phyloP scores from a whole-genome alignment of 2,888 invertebrate species.

The Mactromeris polynyma region DNA sequence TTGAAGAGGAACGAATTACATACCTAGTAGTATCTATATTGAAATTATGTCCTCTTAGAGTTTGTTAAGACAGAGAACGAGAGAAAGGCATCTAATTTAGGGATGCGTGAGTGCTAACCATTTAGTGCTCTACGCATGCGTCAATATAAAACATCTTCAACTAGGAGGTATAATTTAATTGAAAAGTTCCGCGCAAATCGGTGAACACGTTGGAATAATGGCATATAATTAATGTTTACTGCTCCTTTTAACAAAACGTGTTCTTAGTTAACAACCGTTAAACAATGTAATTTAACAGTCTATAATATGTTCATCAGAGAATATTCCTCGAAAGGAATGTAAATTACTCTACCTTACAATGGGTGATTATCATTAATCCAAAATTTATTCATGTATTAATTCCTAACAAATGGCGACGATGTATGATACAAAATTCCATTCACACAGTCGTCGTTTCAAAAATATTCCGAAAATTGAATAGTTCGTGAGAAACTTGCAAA shows the following conservation, averaged over 20 bases:
- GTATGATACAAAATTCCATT: background rate
- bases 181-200: background rate
- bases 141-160: background rate
- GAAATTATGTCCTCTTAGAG: background rate
- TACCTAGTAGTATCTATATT: background rate
- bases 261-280: background rate
- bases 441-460: no score
- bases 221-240: background rate
- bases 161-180: background rate
- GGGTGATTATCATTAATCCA: background rate
- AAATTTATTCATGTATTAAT: background rate
- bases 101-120: background rate
- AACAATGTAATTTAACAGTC: no score
- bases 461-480: no score
- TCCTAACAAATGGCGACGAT: no score
- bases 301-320: no score
- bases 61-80: background rate
- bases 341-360: background rate
- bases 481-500: no score
- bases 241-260: background rate
- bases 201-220: background rate
- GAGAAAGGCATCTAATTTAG: background rate
- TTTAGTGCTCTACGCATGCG: slow-evolving; percentile 8
- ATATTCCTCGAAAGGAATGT: background rate
- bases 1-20: background rate